Evolutionary conservation across 2,888 invertebrate genomes (phyloP), one percentile per base, ranked within the genome.

Genomic region (Cartodere bifasciata): DNA sequence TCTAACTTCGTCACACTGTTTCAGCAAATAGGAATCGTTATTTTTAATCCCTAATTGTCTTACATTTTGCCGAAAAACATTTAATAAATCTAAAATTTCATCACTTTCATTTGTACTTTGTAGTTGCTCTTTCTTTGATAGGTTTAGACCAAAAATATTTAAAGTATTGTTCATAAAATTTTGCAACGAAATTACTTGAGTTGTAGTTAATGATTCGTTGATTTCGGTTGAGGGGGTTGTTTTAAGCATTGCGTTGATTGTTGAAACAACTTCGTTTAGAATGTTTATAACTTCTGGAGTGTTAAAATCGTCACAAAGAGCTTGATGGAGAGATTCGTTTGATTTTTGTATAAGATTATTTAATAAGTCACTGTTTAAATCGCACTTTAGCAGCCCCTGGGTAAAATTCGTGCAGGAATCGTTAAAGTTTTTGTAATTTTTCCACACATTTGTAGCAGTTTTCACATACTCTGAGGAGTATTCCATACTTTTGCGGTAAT

Each of bases 261-360:
- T 53, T 23, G 65, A 61, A 25, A 82, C 64, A 41, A 87, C 62
- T 38, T 69, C 68, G 32, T 75, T 55, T n/a, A 90, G 51, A 14
- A 62, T 55, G 26, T 61, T 54, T 13, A 88, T 60, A 16, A 75
- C 78, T 31, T 64, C 59, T 4, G 80, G 67, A 4, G 87, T 88
- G 52, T 87, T 74, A 54, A 90, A 88, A 59, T 90, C 85, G 52
- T 82, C 70, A 39, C 68, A 65, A 12, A 88, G 58, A n/a, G 74
- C 68, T 25, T 58, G 50, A 16, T 73, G 56, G 28, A 85, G 68
- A 25, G 60, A 60, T 17, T 63, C 54, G 6, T 55, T 45, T 40
- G 73, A 71, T 47, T 78, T 68, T 23, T 20, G 13, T 17, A 60
- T 32, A 5, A 43, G 34, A 13, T 40, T 27, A 20, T 38, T 35